Evolutionary conservation across 2,113 vertebrate species (phyloP).

Genomic region (Rostratula benghalensis): DNA sequence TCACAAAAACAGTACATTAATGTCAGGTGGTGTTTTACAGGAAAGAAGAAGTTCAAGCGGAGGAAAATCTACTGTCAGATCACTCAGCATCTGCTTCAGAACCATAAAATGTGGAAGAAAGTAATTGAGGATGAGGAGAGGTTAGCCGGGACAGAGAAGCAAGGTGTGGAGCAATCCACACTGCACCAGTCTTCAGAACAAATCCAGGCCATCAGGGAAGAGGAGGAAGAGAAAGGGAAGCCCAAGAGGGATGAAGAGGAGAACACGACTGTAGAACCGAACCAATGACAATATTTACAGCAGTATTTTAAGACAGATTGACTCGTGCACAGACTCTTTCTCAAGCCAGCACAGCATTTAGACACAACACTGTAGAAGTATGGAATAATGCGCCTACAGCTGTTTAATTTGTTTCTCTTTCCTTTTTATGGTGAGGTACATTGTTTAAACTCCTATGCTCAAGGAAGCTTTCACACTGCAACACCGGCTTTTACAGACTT

Average conservation of each 20-base stretch:
- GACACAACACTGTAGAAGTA: conserved; percentile 99
- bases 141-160: conserved; percentile 64
- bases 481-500: conserved; percentile 84
- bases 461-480: conserved; percentile 82
- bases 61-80: conserved; percentile 95
- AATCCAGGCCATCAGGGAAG: conserved; percentile 91
- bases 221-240: conserved; percentile 87
- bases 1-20: not conserved
- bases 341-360: conserved; percentile 95
- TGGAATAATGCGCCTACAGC: conserved; percentile 84
- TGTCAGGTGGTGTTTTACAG: conserved; percentile 67
- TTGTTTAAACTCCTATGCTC: conserved; percentile 71
- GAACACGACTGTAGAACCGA: conserved; percentile 57
- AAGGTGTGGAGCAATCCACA: conserved; percentile 61
- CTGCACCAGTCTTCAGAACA: conserved; percentile 83
- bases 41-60: conserved; percentile 84
- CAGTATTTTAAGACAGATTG: conserved; percentile 71
- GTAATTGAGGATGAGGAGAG: conserved; percentile 87
- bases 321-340: conserved; percentile 79
- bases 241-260: conserved; percentile 71
- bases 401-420: conserved; percentile 66
- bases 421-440: conserved; percentile 73
- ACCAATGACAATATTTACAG: conserved; percentile 72
- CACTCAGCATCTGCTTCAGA: conserved; percentile 92
- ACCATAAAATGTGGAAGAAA: conserved; percentile 98